Base-by-base conservation (phyloP, 2,888 invertebrate species). In the Corythucha ciliata region DNA sequence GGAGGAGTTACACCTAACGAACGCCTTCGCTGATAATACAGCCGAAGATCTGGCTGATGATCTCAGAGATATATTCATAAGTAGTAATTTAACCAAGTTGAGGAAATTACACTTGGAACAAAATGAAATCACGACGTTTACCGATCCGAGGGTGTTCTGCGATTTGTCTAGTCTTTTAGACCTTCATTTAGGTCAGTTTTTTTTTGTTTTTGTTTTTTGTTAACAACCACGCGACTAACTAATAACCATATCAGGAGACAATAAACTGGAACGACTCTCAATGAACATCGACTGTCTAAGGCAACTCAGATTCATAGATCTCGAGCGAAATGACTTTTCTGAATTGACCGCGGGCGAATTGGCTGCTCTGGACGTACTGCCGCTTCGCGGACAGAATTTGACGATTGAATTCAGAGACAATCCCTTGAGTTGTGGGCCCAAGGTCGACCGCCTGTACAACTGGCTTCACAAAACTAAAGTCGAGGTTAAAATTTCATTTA, bases 81-180 rank as follows among this genome's bases (percentile, higher is more conserved):
- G 80, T 49, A 71, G 81, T 59, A 78, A 79, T 62, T 64, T 83
- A 56, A 74, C 74, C 1, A 76, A 74, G 55, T 66, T 85, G 57
- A 74, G 75, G 57, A 83, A 83, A 63, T 66, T 85, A 2, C 83
- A 85, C 65, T 66, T 85, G 60, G 84, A 84, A 62, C 81, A 83
- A 61, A 85, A 85, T 64, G 80, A 83, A 65, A 83, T 85, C 25
- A 74, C 74, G 22, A 70, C 73, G 42, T 81, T 83, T 58, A 71
- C 71, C 53, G 80, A 81, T 63, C 69, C 72, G 12, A 73, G 72
- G 37, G 77, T 83, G 1, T 85, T 85, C 64, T 85, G 84, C 62
- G 78, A 79, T 61, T 67, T 84, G 21, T 79, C 80, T 0, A 73
- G 72, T 46, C 66, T 85, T 4, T 70, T 77, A 56, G 80, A 83